A percentile compares a stretch with the other conserved stretches of the same genome.
Conservation (phyloP, 2,113 vertebrate species). For the Alosa alosa region DNA sequence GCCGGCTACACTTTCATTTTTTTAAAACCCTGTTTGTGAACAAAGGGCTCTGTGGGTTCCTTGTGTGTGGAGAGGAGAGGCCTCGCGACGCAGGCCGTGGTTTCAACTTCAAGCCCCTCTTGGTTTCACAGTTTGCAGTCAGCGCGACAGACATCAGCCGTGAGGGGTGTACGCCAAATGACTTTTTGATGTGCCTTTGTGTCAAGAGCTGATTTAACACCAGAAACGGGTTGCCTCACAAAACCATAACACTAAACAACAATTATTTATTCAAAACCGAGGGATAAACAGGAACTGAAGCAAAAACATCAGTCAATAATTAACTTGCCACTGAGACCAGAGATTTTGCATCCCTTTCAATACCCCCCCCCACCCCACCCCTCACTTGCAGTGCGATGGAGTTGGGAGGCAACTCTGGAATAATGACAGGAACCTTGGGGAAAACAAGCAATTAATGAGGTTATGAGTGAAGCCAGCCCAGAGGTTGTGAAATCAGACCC, state of each 20-base stretch:
- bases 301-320: slow-evolving; percentile 16
- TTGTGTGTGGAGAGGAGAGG: not conserved
- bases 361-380: not conserved
- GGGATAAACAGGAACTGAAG: slow-evolving; percentile 14
- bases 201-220: slow-evolving; percentile 15
- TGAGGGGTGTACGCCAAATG: not conserved
- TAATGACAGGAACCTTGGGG: slow-evolving; percentile 17
- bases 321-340: slow-evolving; percentile 19
- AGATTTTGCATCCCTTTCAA: not conserved
- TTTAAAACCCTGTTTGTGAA: not conserved
- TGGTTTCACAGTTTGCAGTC: not conserved
- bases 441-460: slow-evolving; percentile 24
- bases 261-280: slow-evolving; percentile 18
- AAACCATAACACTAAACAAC: slow-evolving; percentile 17
- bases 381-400: not conserved
- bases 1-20: not conserved
- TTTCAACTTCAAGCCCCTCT: not conserved
- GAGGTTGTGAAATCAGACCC: slow-evolving; percentile 28
- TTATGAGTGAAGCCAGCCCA: slow-evolving; percentile 8
- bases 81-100: not conserved
- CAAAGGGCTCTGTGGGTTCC: not conserved
- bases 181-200: slow-evolving; percentile 18
- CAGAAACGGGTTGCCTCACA: slow-evolving; percentile 12
- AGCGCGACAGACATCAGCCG: not conserved
- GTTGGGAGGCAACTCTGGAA: not conserved